These are phyloP conservation scores for Abscondita cerata DNA, from an alignment of 2,888 invertebrate species.

Conservation along the genomic window DNA sequence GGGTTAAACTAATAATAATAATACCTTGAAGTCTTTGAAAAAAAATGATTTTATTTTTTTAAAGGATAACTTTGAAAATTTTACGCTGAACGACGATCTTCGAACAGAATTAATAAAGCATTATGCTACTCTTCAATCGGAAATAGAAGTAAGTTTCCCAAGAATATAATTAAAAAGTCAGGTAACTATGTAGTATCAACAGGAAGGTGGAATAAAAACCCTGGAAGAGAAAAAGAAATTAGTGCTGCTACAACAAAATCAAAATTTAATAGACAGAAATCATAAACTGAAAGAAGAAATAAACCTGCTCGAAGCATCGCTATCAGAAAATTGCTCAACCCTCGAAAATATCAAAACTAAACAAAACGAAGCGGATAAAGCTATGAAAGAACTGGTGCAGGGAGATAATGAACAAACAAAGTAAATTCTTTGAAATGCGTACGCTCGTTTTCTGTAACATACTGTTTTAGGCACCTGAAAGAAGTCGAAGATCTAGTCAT, in stretches of 20 bases:
- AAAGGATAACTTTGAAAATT: conserved; percentile 49
- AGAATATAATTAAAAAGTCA: no score
- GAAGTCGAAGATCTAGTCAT: conserved; percentile 69
- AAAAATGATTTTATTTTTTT: conserved; percentile 24
- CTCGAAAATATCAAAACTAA: conserved; percentile 48
- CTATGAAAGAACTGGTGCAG: conserved; percentile 59
- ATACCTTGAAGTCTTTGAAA: no score
- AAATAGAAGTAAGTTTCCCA: conserved; percentile 74
- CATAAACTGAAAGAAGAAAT: conserved; percentile 61
- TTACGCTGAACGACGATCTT: conserved; percentile 66
- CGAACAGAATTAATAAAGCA: conserved; percentile 71
- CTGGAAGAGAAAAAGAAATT: conserved; percentile 49
- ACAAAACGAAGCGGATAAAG: conserved; percentile 54
- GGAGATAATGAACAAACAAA: conserved; percentile 63
- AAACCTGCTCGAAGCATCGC: conserved; percentile 55
- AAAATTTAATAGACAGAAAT: conserved; percentile 50
- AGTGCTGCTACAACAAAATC: conserved; percentile 50
- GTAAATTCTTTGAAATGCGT: conserved; percentile 45
- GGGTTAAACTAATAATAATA: no score
- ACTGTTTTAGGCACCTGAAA: conserved; percentile 49
- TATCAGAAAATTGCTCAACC: conserved; percentile 48
- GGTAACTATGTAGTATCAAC: no score
- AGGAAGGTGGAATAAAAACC: conserved; percentile 52
- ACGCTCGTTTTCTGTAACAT: background rate
- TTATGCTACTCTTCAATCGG: conserved; percentile 75